Percentiles rank a stretch among this genome's conserved stretches.
Evolutionary conservation across 2,888 invertebrate species (phyloP).

Genomic region (Hipparchia sbordonii): DNA sequence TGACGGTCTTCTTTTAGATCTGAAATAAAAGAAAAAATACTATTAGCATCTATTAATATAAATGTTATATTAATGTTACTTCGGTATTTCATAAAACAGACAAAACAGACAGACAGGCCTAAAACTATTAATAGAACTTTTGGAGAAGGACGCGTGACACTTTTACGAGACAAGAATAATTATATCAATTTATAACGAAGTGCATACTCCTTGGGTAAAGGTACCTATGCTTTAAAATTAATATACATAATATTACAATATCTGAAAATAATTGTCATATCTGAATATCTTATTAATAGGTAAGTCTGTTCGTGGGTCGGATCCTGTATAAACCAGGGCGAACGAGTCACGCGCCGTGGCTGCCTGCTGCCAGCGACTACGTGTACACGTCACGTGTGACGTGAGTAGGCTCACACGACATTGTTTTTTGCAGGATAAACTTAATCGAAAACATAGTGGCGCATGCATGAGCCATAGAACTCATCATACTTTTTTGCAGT

Average conservation of each 20-base stretch:
- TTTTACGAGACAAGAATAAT: too few relatives aligned
- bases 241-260: neutral
- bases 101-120: too few relatives aligned
- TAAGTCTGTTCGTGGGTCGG: conserved; percentile 56
- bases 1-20: conserved; percentile 32
- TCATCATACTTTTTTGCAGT: too few relatives aligned
- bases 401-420: conserved; percentile 18
- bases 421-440: too few relatives aligned
- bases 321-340: conserved; percentile 78
- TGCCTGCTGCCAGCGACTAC: conserved; percentile 57
- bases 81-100: neutral
- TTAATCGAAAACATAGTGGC: too few relatives aligned
- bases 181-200: too few relatives aligned
- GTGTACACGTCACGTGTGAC: conserved; percentile 52
- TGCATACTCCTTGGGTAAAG: too few relatives aligned
- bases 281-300: conserved; percentile 69
- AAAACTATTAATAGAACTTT: too few relatives aligned
- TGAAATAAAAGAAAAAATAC: conserved; percentile 39
- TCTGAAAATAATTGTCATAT: conserved; percentile 23
- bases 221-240: too few relatives aligned
- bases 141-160: neutral
- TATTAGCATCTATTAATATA: neutral
- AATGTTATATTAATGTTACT: neutral
- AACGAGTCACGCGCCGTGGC: conserved; percentile 74
- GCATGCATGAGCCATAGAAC: too few relatives aligned